Base-by-base conservation (phyloP, 2,797 vertebrate genomes). In the Lepus oiostolus region DNA sequence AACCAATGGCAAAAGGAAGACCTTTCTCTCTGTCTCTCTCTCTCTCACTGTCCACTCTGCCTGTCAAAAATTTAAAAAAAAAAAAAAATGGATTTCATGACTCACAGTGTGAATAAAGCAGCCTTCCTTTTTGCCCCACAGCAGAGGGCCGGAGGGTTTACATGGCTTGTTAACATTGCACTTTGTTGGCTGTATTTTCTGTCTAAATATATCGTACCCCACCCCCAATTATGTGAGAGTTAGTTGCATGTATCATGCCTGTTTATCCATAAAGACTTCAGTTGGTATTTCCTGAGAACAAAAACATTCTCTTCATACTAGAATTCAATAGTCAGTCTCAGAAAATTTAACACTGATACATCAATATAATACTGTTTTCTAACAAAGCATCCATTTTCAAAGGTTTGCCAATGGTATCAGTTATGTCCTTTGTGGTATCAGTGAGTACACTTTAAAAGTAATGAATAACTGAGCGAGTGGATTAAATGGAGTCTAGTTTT, bases 191-290 rank as follows among this genome's bases (percentile, higher is more conserved):
- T 86, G 28, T 60, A 35, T 60, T 91, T 54, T 30, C 24, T 72
- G 67, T 72, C 4, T 12, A 71, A 70, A 63, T 89, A 52, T 54
- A 9, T 54, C 54, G 10, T 24, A 17, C 30, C n/a, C 70, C 13
- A 8, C 26, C 28, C 62, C 19, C 30, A 81, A 16, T 77, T 85
- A 74, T 60, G 72, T 85, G 54, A 88, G n/a, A 88, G 30, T 72
- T 74, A 22, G 13, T 58, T 74, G 60, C 14, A 47, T 35, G 58
- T 17, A 60, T 50, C 30, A 28, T 47, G 22, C 12, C 32, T 58
- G 12, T 85, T 74, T 90, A 47, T 50, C n/a, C 8, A 22, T 93
- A 32, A 88, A 82, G 82, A 83, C 19, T 83, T 88, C 63, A 77
- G 38, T 50, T 17, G 24, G 42, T 72, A 70, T 85, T 50, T 67